Base-by-base conservation (phyloP, 2,113 vertebrate species). In the Amphiprion percula region DNA sequence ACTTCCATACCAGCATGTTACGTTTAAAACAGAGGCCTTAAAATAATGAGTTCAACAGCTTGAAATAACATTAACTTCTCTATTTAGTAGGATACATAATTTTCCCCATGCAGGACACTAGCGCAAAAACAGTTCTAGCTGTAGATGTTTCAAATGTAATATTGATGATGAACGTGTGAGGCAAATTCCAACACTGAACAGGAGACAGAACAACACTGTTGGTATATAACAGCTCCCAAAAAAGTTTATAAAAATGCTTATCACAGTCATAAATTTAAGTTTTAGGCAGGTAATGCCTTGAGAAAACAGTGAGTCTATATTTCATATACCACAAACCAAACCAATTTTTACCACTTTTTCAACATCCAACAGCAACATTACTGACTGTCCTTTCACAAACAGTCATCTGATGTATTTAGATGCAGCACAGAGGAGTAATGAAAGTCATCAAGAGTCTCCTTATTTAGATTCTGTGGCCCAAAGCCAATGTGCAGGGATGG, bases 391-490 rank as follows among this genome's bases (percentile, higher is more conserved):
- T 52, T 67, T 24, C 39, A 23, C 60, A 76, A 77, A 53, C 10
- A 61, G 15, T 63, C 14, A 65, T 26, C 11, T 8, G 63, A 24
- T 46, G 30, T 65, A 46, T 67, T 74, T 41, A 47, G 66, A 63
- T 65, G 63, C 19, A n/a, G 17, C 62, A 19, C 10, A 63, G 28
- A 78, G 64, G 63, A 70, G 83, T 68, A 81, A 76, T 77, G 63
- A 83, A 83, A 76, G 82, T 73, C 84, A 79, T 74, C 66, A 77
- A 41, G 33, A 23, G 26, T 70, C 41, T 70, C 60, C 26, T 74
- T 67, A 67, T 85, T 77, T 74, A 84, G 62, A 70, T 75, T 72
- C 10, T 66, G 54, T 86, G 74, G 82, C 70, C 50, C 28, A 67
- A 70, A 83, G 79, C 74, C 79, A 85, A 66, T 21, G 63, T 56